Base-by-base conservation (phyloP, 2,113 vertebrate genomes). In the Dendropsophus ebraccatus region DNA sequence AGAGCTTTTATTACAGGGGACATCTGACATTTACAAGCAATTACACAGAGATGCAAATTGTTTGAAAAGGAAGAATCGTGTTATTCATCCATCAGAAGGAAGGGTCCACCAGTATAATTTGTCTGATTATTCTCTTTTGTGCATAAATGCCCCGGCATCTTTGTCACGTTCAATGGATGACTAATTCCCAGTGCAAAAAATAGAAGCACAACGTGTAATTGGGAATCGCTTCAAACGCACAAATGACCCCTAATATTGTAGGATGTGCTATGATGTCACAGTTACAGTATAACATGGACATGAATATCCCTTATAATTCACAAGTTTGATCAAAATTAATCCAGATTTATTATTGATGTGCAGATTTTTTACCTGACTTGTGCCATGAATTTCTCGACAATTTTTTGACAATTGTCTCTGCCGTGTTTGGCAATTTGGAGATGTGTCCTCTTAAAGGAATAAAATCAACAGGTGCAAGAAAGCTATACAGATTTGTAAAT, bases 101-200 rank as follows among this genome's bases (percentile, higher is more conserved):
- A 65, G 56, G 56, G 52, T 47, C 28, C 82, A 84, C 72, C 73
- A 84, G 50, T 74, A 83, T 74, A 83, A 83, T 74, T 83, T 83
- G 21, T 70, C 25, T 73, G 82, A 83, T 83, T 83, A 74, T 74
- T 83, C 35, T 83, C 52, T 74, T 56, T 83, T 58, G 82, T 49
- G 76, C 19, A 73, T 74, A 82, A 82, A 82, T 69, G 80, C 50
- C 41, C 62, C 62, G 50, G 49, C 80, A n/a, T 70, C 28, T 30
- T 35, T 82, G 62, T 30, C 69, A 74, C 35, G 58, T 60, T 58
- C 50, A 60, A 25, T 19, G 23, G 32, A 45, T 60, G 82, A 83
- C 69, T 83, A 60, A 74, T 75, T 54, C 50, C 56, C 32, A 23
- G 69, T 12, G 65, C 14, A 70, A 72, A 72, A 72, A 69, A 28